Base-by-base conservation (phyloP, 1,140 invertebrate species). In the Drosophila mauritiana region DNA sequence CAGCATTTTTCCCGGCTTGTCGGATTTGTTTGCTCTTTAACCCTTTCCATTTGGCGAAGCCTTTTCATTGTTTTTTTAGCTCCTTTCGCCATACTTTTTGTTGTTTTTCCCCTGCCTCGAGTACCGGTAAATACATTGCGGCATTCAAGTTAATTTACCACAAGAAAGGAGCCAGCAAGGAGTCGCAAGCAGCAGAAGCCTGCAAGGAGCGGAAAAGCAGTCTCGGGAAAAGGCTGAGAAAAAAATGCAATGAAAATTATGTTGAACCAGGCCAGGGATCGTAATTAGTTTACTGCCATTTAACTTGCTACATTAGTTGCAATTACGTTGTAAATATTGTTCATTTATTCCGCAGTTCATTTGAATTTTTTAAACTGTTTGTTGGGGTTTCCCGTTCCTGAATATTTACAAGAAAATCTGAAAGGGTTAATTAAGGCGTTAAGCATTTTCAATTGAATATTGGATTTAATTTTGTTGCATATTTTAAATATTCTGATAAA, bases 121-220 rank as follows among this genome's bases (percentile, higher is more conserved):
- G 75, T 72, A 59, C 78, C 83, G 83, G 80, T 78, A 89, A 88
- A 89, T 89, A 88, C 84, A 78, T 88, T 88, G 84, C 84, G 84
- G 84, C 73, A 83, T 80, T 83, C 76, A 67, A 88, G 84, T 83
- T 88, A 88, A 89, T 88, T 88, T 80, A 80, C 84, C 80, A 78
- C 76, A 80, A 80, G 77, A 46, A 78, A 72, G 68, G 51, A 70
- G 67, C 67, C 43, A 49, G 65, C 65, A 70, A 56, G 64, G 64
- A 69, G 67, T 59, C 48, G n/a, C 53, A 27, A 45, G 42, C 4
- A 45, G 40, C 15, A 36, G n/a, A 40, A 17, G 43, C 46, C 31
- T 31, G 43, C 57, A 12, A 40, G 7, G 40, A 51, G 7, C 27
- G 15, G 43, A n/a, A 59, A 12, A 54, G 15, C 15, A 15, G 12